Percentiles rank a stretch among this genome's conserved stretches.
These are phyloP conservation scores for Drosophila bipectinata DNA, from an alignment of 1,140 invertebrate species.

Conservation along the genomic window DNA sequence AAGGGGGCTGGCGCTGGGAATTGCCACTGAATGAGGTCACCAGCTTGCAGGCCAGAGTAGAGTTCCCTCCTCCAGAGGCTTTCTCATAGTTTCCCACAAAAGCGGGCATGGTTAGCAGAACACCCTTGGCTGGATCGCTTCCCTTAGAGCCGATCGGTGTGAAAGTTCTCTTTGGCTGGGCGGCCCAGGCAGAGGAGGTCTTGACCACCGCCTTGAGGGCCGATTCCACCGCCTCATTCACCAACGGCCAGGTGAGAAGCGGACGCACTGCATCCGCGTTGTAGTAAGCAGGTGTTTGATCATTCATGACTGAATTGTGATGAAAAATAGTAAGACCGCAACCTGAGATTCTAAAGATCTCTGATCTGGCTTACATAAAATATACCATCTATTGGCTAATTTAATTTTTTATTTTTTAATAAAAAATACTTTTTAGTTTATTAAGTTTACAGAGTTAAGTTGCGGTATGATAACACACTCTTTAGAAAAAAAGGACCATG, in stretches of 20 bases:
- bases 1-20: slow-evolving; percentile 48
- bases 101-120: slow-evolving; percentile 84
- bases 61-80: slow-evolving; percentile 19
- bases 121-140: not conserved
- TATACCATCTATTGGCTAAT: not conserved
- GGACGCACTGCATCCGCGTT: slow-evolving; percentile 48
- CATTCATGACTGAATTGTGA: slow-evolving; percentile 16
- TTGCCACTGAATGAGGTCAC: slow-evolving; percentile 84
- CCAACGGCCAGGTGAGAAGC: slow-evolving; percentile 61
- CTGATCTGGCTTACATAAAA: not conserved
- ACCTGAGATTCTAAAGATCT: not conserved
- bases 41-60: slow-evolving; percentile 85
- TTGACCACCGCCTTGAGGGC: slow-evolving; percentile 51
- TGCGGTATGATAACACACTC: too few relatives aligned
- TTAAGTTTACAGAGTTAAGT: too few relatives aligned
- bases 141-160: slow-evolving; percentile 11
- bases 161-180: slow-evolving; percentile 48
- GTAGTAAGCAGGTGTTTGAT: slow-evolving; percentile 31
- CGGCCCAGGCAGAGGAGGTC: slow-evolving; percentile 1
- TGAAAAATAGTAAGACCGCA: not conserved
- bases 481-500: too few relatives aligned
- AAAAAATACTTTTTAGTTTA: too few relatives aligned
- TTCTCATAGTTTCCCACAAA: slow-evolving; percentile 79
- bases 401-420: not conserved
- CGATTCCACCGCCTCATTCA: slow-evolving; percentile 66